Evolutionary conservation across 2,888 invertebrate genomes (phyloP), one percentile per base, ranked within the genome.

Genomic region (Falcaria lacertinaria): DNA sequence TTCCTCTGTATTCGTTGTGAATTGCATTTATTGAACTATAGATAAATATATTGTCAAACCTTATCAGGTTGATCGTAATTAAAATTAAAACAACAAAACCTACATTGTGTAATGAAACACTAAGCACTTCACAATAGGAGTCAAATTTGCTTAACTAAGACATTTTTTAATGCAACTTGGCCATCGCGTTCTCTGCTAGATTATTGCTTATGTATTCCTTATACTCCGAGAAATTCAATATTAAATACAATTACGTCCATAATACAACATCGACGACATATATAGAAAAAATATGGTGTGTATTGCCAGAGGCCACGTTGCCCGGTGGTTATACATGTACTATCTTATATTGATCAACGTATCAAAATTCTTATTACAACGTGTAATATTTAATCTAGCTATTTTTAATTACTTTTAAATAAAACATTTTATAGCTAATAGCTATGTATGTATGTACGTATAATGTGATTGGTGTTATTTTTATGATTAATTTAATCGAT

Each of bases 361-460:
- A 83, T 81, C 79, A 82, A 82, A 83, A 80, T 66, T 71, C 70
- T 71, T 77, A 69, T 52, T 55, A 57, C 28, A 2, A 28, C 28
- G 60, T 61, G 54, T 55, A 64, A 64, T 45, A 77, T 80, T 73
- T 72, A 75, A 67, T 73, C 76, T 79, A 75, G 65, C 76, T 81
- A 81, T 64, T 60, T 52, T 68, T 55, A 60, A 25, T 58, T 52
- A 55, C 56, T 46, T 48, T 54, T 57, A 64, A 54, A 59, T 63
- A 64, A 47, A 52, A 45, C 53, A 50, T 54, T 51, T 52, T 51
- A n/a, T n/a, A n/a, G n/a, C n/a, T n/a, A n/a, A n/a, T n/a, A n/a
- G n/a, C n/a, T 43, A 42, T 53, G 52, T 52, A 50, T 53, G 51
- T 57, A 54, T 54, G 47, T 48, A 54, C 41, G 34, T 28, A 25